A percentile compares a stretch with the other conserved stretches of the same genome.
These are phyloP conservation scores for Pristionchus exspectatus DNA, from an alignment of 2,888 invertebrate species.

Conservation along the genomic window DNA sequence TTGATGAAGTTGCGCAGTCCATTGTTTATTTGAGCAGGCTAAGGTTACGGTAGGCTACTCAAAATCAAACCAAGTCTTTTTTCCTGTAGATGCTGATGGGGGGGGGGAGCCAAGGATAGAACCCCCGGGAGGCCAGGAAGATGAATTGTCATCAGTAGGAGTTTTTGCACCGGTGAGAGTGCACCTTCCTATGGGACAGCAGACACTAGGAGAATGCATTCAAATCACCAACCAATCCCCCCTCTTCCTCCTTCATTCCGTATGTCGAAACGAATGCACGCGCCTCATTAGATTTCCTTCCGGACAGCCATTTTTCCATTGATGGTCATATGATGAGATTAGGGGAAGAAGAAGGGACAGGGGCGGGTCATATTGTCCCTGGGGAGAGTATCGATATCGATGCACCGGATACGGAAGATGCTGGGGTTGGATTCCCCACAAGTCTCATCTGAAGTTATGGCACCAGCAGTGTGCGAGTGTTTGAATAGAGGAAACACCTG, in stretches of 20 bases:
- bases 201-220: background rate
- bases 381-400: slow-evolving; percentile 22
- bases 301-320: slow-evolving; percentile 47
- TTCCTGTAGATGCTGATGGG: background rate
- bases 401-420: background rate
- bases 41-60: background rate
- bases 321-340: slow-evolving; percentile 45
- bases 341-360: background rate
- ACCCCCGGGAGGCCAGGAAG: slow-evolving; percentile 26
- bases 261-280: slow-evolving; percentile 30
- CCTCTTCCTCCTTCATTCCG: background rate
- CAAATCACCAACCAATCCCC: slow-evolving; percentile 8
- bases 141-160: slow-evolving; percentile 24
- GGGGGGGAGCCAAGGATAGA: background rate
- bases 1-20: slow-evolving; percentile 41
- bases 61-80: background rate
- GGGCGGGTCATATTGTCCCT: background rate
- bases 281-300: slow-evolving; percentile 49
- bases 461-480: background rate
- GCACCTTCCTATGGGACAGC: slow-evolving; percentile 38
- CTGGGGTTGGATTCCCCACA: background rate
- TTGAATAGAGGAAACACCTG: slow-evolving; percentile 31
- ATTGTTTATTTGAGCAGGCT: slow-evolving; percentile 39
- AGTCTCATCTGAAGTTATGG: slow-evolving; percentile 25
- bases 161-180: slow-evolving; percentile 6